Base-by-base conservation (phyloP, 2,888 invertebrate species). In the Eupithecia subumbrata region DNA sequence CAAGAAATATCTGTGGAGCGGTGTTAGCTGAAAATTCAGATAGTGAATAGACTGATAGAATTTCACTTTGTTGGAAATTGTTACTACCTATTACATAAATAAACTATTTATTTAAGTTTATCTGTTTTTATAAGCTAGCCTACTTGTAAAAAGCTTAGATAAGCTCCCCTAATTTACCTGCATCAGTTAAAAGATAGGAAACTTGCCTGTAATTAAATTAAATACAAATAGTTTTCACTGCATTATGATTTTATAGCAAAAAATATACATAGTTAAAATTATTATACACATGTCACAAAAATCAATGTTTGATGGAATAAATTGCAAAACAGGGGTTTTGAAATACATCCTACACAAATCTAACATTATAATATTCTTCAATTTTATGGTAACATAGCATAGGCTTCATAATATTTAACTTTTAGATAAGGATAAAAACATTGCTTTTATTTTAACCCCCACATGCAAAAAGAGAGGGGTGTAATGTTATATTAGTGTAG, bases 1-100 rank as follows among this genome's bases (percentile, higher is more conserved):
- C 96, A 12, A 93, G 94, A 81, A 95, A 95, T 77, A 95, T 96
- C 60, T 95, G 95, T 80, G 95, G 96, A 82, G 91, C 91, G 69
- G 92, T 97, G 64, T 93, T 97, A 82, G 97, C 96, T n/a, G 96
- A 96, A 76, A 96, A 97, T 87, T 97, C 97, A 1, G 97, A 97
- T 84, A 96, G 96, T 86, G 96, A 96, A 78, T 92, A 82, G 74
- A 73, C 71, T 76, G 70, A 72, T 73, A 52, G 22, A 56, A 56
- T 22, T 22, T 12, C 11, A 56, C 56, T 52, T 52, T 22, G 22
- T 22, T 25, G 12, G 11, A 56, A 56, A 56, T 56, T 56, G 30
- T 16, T 63, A 63, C 18, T 14, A 48, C 64, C 12, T 12, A 1
- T 11, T 18, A 40, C 14, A 12, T 63, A 30, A 63, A 64, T 30